Conservation (phyloP, 2,888 invertebrate species). For the Clistopyga incitator region DNA sequence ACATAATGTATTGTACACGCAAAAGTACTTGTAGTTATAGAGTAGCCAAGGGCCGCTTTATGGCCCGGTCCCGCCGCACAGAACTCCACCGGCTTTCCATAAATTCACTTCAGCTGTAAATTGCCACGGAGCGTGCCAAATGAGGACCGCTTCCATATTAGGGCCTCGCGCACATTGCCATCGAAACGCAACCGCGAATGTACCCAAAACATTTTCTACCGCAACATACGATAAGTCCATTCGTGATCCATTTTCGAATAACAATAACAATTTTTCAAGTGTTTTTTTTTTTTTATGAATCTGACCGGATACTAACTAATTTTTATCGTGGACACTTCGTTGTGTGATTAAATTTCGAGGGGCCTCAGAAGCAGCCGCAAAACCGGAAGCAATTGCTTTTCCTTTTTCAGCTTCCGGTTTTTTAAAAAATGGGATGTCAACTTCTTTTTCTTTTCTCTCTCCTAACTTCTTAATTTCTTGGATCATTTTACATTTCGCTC, state of each 20-base stretch:
- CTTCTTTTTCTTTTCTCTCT: not conserved
- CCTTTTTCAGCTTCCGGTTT: not conserved
- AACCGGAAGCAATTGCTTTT: slow-evolving; percentile 49
- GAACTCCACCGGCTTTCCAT: slow-evolving; percentile 73
- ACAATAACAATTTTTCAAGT: too few species aligned
- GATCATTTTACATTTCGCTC: slow-evolving; percentile 46
- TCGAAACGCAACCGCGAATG: slow-evolving; percentile 36
- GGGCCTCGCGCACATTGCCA: slow-evolving; percentile 45
- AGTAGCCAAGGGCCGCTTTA: slow-evolving; percentile 54
- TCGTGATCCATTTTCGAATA: slow-evolving; percentile 37
- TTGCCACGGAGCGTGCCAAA: slow-evolving; percentile 75
- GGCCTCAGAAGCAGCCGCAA: slow-evolving; percentile 23
- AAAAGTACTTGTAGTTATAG: slow-evolving; percentile 23
- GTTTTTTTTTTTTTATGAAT: too few species aligned
- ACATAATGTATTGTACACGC: not conserved
- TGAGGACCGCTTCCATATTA: slow-evolving; percentile 76
- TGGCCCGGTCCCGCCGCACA: slow-evolving; percentile 44
- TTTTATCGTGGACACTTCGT: slow-evolving; percentile 10
- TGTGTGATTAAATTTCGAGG: slow-evolving; percentile 23
- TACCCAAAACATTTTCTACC: slow-evolving; percentile 34
- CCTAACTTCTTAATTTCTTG: not conserved
- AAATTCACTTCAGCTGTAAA: slow-evolving; percentile 81
- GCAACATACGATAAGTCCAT: not conserved
- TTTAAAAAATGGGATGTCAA: not conserved
- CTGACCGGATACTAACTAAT: too few species aligned